Conservation (phyloP, 1,140 invertebrate genomes). For the Tetragonula clypearis region DNA sequence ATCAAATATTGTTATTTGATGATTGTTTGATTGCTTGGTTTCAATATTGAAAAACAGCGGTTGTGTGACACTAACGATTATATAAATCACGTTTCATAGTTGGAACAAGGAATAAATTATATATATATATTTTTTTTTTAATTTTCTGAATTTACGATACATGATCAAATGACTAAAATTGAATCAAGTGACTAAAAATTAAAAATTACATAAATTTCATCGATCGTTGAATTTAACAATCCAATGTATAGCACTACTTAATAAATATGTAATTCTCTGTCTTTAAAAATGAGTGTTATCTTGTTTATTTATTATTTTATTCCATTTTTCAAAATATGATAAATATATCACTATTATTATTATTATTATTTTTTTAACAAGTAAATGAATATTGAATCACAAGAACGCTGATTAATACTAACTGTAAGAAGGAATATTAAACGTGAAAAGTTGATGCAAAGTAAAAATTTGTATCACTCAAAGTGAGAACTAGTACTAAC, state of each 20-base stretch:
- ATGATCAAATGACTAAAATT: too few relatives aligned
- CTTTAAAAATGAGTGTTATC: neutral
- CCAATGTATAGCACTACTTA: too few relatives aligned
- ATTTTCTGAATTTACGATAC: neutral
- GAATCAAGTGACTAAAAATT: too few relatives aligned
- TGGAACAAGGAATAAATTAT: neutral
- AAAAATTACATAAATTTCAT: neutral
- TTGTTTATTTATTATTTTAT: neutral
- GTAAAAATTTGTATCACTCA: too few relatives aligned
- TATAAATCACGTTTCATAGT: neutral
- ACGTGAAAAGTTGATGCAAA: neutral
- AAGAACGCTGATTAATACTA: neutral
- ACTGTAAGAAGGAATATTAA: neutral
- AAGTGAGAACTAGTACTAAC: too few relatives aligned
- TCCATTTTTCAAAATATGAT: neutral
- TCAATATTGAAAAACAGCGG: neutral
- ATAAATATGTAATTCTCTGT: neutral
- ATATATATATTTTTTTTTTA: neutral
- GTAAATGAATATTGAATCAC: neutral
- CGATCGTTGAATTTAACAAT: neutral
- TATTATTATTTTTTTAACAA: neutral
- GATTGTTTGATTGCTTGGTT: neutral
- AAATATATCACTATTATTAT: neutral
- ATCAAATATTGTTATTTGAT: neutral
- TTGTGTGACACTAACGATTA: neutral